phyloP scores from a whole-genome alignment of 2,888 invertebrate species.

The Norana najaformis region DNA sequence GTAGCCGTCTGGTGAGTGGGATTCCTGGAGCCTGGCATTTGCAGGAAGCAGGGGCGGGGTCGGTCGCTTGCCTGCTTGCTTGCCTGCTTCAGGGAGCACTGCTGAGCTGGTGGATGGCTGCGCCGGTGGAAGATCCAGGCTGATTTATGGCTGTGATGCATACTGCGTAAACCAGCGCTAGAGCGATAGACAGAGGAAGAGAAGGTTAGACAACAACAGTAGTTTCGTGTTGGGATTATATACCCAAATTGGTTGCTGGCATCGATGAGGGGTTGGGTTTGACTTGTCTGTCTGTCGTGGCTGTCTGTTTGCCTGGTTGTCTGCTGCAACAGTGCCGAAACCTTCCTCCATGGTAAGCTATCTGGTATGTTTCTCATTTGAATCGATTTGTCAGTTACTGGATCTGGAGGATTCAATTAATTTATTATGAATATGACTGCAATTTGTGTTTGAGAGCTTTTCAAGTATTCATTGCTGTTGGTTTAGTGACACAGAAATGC shows the following conservation, averaged over 20 bases:
- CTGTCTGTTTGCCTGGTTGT: not conserved
- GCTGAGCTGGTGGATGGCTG: not conserved
- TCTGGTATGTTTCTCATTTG: not conserved
- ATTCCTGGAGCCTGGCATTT: not conserved
- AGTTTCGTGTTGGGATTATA: not conserved
- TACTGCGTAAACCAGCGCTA: not conserved
- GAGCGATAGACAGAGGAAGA: slow-evolving; percentile 4
- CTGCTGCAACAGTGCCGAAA: not conserved
- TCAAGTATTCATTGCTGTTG: not conserved
- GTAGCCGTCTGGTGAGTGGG: not conserved
- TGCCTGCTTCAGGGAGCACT: not conserved
- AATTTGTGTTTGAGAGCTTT: not conserved
- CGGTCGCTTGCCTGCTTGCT: not conserved
- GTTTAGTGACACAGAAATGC: not conserved
- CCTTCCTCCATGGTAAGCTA: not conserved
- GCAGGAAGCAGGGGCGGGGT: not conserved
- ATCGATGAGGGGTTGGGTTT: not conserved
- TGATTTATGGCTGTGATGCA: not conserved
- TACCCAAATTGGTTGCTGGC: not conserved
- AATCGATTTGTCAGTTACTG: not conserved
- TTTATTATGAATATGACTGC: slow-evolving; percentile 7
- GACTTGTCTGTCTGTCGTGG: not conserved
- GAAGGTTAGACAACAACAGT: not conserved
- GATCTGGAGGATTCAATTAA: not conserved
- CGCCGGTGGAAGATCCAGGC: not conserved